Conservation (phyloP, 2,797 vertebrate genomes). For the Anas capensis region DNA sequence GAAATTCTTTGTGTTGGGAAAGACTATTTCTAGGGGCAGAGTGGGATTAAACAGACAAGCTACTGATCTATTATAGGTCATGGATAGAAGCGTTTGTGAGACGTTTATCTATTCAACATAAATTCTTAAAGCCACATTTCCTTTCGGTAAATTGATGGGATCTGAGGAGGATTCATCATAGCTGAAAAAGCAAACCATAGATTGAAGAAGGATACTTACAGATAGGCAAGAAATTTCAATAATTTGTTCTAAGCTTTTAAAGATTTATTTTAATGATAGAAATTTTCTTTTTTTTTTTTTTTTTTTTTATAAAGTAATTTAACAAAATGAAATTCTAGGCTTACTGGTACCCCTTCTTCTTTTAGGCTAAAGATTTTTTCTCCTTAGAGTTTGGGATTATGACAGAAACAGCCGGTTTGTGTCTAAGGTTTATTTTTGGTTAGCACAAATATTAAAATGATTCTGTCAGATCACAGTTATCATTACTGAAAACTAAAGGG, state of each 20-base stretch:
- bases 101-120: background rate
- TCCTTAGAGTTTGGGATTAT: background rate
- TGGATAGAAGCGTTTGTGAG: background rate
- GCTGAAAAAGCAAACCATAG: background rate
- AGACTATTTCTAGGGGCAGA: background rate
- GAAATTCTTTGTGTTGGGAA: constrained; percentile 5
- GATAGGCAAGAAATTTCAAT: background rate
- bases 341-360: background rate
- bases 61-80: background rate
- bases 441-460: background rate
- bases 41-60: background rate
- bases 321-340: background rate
- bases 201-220: background rate
- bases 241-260: background rate
- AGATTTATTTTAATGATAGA: background rate
- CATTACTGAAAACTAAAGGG: background rate
- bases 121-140: background rate
- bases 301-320: background rate
- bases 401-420: background rate
- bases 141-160: background rate
- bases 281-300: background rate
- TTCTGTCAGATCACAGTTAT: background rate
- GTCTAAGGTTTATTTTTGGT: background rate
- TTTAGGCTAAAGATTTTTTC: background rate
- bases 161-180: background rate